Evolutionary conservation across 2,888 invertebrate genomes (phyloP), one percentile per base, ranked within the genome.

Genomic region (Aphodius granarius): DNA sequence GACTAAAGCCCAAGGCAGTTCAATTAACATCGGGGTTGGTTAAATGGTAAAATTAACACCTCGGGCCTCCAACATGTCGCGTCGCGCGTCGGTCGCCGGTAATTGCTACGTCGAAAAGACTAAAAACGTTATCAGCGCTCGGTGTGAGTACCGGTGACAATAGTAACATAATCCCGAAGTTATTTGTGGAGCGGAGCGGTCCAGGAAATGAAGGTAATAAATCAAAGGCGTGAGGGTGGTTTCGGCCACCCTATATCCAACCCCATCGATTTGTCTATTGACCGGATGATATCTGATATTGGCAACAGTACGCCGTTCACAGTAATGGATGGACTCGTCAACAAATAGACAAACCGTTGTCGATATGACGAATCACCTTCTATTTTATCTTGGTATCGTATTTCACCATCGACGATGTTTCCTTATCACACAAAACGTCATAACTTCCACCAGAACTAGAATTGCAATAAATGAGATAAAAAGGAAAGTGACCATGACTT

Each of bases 261-360:
- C 74, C 73, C 73, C 68, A 71, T 85, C 86, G 86, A 86, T 86
- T 86, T 86, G 86, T 86, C 85, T 83, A 85, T 81, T 85, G 85
- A 85, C 85, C 85, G 81, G 82, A 74, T 78, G 86, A 86, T 86
- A 86, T 87, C 85, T 85, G 86, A 87, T 86, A 86, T 86, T 85
- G 83, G 84, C 83, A 82, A 80, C 86, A 85, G 86, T 80, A 81
- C 85, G 84, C 84, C 83, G 43, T 43, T 43, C 43, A 64, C 82
- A 81, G 84, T 86, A 86, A 86, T 86, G 86, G 86, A 86, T 86
- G 83, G 82, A 84, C 83, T 83, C 83, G 84, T 85, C 84, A 80
- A 83, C 84, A 85, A 84, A 84, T 83, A 83, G 80, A 82, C 81
- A 79, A 76, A 82, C 79, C 74, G 78, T 76, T 76, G 73, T 74